Evolutionary conservation across 1,140 invertebrate species (phyloP).

Genomic region (Cotesia glomerata): DNA sequence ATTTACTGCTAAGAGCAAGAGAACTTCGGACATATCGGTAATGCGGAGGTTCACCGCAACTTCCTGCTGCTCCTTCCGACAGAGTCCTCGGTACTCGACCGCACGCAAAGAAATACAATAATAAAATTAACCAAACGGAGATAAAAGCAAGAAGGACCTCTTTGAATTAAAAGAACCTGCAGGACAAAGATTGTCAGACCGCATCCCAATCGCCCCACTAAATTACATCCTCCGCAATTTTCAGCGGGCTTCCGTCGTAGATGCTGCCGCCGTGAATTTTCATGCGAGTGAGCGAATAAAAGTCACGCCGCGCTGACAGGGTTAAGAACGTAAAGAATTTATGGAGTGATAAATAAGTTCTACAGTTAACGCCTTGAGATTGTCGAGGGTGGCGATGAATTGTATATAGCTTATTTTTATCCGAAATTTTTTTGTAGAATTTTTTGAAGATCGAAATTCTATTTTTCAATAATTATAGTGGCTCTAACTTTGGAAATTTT

Average conservation of each 20-base stretch:
- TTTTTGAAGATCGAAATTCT: no score
- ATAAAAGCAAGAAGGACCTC: neutral
- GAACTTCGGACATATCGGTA: neutral
- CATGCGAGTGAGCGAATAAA: no score
- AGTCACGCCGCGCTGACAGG: no score
- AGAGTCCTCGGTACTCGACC: neutral
- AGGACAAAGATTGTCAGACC: neutral
- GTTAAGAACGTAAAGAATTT: no score
- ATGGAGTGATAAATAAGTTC: no score
- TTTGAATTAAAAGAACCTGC: neutral
- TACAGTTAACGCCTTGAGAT: no score
- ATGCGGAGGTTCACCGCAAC: constrained; percentile 18
- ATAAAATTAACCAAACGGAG: neutral
- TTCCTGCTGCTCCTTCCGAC: neutral
- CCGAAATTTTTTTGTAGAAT: no score
- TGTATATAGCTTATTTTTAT: no score
- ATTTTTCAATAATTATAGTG: no score
- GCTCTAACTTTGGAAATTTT: no score
- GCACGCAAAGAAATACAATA: neutral
- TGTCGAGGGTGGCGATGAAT: no score
- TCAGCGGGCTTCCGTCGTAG: constrained; percentile 31
- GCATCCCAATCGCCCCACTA: constrained; percentile 36
- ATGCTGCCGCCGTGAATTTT: constrained; percentile 21
- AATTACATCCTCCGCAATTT: constrained; percentile 47
- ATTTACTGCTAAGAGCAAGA: constrained; percentile 18